phyloP scores from a whole-genome alignment of 2,888 invertebrate genomes.

The Trissolcus brochymenae region DNA sequence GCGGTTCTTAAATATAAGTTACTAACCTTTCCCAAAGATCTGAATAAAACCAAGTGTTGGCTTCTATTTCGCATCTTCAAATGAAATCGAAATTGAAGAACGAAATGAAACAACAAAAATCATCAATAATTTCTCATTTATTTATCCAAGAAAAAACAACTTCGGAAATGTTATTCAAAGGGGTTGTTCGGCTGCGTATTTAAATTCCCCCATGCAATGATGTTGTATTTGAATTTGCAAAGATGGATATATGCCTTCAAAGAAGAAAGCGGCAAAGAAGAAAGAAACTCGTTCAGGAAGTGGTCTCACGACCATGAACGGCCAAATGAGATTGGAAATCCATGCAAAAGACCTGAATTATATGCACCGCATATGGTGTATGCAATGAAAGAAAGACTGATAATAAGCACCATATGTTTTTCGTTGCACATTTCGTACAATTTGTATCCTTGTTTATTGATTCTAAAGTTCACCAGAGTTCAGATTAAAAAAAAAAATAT shows the following conservation, averaged over 20 bases:
- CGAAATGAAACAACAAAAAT: neutral
- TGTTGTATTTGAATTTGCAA: conserved; percentile 46
- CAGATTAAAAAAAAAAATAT: neutral
- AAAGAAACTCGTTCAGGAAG: conserved; percentile 57
- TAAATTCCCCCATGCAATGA: conserved; percentile 29
- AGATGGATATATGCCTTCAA: conserved; percentile 49
- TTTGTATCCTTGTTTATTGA: conserved; percentile 20
- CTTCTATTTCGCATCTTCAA: neutral
- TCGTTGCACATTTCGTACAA: conserved; percentile 13
- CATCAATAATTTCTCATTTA: neutral
- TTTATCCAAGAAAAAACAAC: neutral
- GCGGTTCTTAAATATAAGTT: conserved; percentile 61
- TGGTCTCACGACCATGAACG: conserved; percentile 54
- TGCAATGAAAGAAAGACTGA: conserved; percentile 40
- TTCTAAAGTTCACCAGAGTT: neutral
- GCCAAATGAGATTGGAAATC: conserved; percentile 52
- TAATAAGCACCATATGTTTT: conserved; percentile 47
- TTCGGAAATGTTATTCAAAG: neutral
- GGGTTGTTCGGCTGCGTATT: conserved; percentile 14
- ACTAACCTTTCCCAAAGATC: conserved; percentile 67
- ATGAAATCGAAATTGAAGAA: neutral
- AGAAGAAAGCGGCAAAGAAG: conserved; percentile 56
- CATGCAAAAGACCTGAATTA: conserved; percentile 51
- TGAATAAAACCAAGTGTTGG: conserved; percentile 38
- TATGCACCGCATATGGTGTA: conserved; percentile 39